Evolutionary conservation across 2,797 vertebrate genomes (phyloP).

Genomic region (Calcarius lapponicus): DNA sequence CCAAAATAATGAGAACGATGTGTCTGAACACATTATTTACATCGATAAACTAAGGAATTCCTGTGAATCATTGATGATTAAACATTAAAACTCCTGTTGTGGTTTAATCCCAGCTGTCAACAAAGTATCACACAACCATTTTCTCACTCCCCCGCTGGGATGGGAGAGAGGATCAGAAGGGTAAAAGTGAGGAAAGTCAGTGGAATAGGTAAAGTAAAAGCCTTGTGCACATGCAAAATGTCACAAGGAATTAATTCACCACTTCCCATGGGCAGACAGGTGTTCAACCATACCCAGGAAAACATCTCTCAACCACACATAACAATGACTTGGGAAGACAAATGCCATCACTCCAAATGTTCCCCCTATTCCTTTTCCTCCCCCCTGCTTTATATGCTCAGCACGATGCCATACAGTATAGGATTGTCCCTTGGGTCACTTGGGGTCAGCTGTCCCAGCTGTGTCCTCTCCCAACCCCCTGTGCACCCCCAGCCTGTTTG

Average conservation of each 20-base stretch:
- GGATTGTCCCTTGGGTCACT: neutral
- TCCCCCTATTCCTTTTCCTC: neutral
- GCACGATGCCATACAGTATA: fast-evolving
- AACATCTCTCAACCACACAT: fast-evolving
- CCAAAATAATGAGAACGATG: neutral
- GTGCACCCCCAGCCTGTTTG: neutral
- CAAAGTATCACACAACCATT: neutral
- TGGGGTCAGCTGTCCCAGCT: neutral
- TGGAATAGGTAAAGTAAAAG: neutral
- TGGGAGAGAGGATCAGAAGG: neutral
- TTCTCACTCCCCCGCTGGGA: neutral
- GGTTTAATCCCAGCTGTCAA: neutral
- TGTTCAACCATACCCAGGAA: neutral
- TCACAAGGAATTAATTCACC: neutral
- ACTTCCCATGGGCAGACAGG: neutral
- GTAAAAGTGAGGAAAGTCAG: neutral
- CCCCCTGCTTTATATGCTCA: neutral
- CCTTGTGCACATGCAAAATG: neutral
- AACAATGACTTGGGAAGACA: neutral
- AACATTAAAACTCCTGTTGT: neutral
- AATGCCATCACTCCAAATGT: fast-evolving
- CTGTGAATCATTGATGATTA: neutral
- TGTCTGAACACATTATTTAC: neutral
- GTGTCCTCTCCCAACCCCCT: neutral
- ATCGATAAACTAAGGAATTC: neutral